These are phyloP conservation scores for Schizopygopsis pylzovi DNA, from an alignment of 2,797 vertebrate genomes.

Conservation along the genomic window DNA sequence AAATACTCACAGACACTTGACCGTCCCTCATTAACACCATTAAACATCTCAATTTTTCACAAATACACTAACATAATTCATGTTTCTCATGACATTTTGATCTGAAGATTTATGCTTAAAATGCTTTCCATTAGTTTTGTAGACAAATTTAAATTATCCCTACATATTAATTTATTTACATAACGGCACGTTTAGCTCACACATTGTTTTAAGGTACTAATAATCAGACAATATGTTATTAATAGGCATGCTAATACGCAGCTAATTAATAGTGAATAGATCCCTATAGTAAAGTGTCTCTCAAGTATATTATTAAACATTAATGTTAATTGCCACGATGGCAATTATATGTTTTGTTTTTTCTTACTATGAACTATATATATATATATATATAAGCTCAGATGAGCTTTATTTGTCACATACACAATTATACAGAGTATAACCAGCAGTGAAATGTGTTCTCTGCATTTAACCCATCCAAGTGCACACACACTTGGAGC, in stretches of 20 bases:
- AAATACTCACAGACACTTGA: background rate
- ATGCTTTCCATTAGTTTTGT: background rate
- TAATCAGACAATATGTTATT: background rate
- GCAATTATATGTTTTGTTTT: background rate
- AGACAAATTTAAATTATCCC: background rate
- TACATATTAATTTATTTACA: background rate
- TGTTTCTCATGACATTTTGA: background rate
- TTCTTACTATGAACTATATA: background rate
- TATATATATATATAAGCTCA: too few species aligned
- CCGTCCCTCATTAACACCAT: background rate
- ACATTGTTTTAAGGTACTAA: background rate
- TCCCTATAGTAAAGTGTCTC: background rate
- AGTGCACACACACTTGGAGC: too few species aligned
- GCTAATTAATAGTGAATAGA: background rate
- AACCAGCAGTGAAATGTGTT: too few species aligned
- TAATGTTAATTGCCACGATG: background rate
- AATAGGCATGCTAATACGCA: background rate
- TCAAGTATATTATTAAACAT: background rate
- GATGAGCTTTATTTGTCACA: too few species aligned
- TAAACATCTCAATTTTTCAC: background rate
- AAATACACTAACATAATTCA: background rate
- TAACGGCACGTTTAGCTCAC: background rate
- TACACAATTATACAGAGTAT: too few species aligned
- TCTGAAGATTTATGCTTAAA: background rate
- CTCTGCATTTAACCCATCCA: too few species aligned